phyloP scores from a whole-genome alignment of 2,797 vertebrate species.

The Sebastes wilsoni region DNA sequence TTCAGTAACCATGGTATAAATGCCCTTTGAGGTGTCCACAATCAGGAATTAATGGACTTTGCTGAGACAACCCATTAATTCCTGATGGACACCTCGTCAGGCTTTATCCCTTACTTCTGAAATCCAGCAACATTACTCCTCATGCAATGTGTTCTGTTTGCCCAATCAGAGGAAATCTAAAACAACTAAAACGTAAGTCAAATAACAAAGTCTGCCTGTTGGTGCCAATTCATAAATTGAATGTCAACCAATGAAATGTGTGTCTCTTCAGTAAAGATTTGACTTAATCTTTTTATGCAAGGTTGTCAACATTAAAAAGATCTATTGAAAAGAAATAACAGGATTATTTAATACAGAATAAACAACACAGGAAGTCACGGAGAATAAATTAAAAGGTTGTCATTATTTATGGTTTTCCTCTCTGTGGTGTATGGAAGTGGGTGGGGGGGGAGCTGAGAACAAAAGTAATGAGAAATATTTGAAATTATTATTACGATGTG shows the following conservation, averaged over 20 bases:
- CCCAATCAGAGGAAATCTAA: background rate
- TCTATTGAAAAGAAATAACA: background rate
- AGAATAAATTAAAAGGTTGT: constrained; percentile 7
- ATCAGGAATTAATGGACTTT: too few species aligned
- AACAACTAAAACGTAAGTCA: background rate
- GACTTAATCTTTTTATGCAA: background rate
- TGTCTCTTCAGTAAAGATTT: background rate
- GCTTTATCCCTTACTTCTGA: background rate
- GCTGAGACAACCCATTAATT: too few species aligned
- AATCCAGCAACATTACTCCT: background rate
- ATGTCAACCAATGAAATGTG: background rate
- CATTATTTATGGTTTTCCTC: constrained; percentile 5
- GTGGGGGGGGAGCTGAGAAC: constrained; percentile 1
- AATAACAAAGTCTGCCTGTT: background rate
- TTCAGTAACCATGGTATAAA: too few species aligned
- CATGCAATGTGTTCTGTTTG: background rate
- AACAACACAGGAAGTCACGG: background rate
- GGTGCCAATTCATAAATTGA: background rate
- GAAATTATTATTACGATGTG: constrained; percentile 56
- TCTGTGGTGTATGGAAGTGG: background rate
- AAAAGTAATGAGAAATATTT: constrained; percentile 64
- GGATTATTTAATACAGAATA: constrained; percentile 10
- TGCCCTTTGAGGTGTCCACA: too few species aligned
- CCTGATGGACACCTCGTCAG: too few species aligned
- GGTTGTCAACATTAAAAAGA: background rate